phyloP scores from a whole-genome alignment of 2,797 vertebrate species.

The Acanthis flammea region DNA sequence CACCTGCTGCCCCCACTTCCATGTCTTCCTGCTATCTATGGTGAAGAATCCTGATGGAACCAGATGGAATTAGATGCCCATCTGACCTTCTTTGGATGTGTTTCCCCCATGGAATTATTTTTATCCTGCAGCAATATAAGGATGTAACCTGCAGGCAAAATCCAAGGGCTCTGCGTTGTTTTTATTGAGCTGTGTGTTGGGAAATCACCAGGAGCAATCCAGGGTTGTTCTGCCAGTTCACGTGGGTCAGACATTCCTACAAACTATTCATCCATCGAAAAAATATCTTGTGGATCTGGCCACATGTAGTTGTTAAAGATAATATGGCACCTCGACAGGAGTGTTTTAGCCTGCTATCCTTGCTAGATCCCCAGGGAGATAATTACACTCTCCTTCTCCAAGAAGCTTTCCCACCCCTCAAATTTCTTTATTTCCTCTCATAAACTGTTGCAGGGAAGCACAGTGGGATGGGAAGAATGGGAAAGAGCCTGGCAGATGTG shows the following conservation, averaged over 20 bases:
- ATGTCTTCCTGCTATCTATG: neutral
- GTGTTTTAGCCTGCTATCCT: neutral
- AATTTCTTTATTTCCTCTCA: neutral
- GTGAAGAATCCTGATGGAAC: neutral
- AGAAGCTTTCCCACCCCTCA: neutral
- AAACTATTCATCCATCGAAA: neutral
- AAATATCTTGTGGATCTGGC: neutral
- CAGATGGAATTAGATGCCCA: neutral
- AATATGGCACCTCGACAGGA: neutral
- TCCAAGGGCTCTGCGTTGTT: accelerated
- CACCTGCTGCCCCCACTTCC: neutral
- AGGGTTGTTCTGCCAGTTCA: neutral
- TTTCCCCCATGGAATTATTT: neutral
- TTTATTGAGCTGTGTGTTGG: neutral
- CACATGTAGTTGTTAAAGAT: neutral
- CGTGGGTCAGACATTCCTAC: neutral
- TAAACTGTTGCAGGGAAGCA: neutral
- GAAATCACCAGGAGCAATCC: neutral
- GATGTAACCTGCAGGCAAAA: neutral
- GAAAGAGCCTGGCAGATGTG: neutral
- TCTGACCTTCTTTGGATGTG: neutral
- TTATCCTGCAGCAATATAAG: neutral
- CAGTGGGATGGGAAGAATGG: neutral
- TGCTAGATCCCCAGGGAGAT: neutral
- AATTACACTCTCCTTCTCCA: neutral